Base-by-base conservation (phyloP, 30 jellyfish, hydroid and myxozoan genomes). In the Nemopilema nomurai region DNA sequence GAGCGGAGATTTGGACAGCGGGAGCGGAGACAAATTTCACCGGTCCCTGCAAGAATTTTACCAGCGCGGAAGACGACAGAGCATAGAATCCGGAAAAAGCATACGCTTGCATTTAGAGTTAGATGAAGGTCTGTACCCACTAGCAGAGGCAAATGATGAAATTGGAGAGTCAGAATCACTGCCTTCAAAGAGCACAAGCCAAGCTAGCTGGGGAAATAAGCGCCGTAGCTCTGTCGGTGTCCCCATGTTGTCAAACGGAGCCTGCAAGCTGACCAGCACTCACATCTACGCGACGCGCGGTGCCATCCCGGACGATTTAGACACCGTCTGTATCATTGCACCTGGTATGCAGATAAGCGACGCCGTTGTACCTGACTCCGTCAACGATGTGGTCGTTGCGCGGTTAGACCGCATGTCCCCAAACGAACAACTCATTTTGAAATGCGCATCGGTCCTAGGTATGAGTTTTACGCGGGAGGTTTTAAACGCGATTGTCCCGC, bases 391-490 rank as follows among this genome's bases (percentile, higher is more conserved):
- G 72, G 95, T 93, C 53, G 85, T 93, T 27, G 98, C 98, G 9
- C 89, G 94, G 71, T 71, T 93, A 16, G 98, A 93, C 53, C 90
- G 97, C 21, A 93, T 93, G 98, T 62, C 98, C 26, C 96, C 90
- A 30, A 88, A 89, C 57, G 97, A 93, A 67, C 98, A 93, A 87
- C 93, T 86, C 20, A 77, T 93, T 64, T 67, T 93, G 83, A 93
- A 93, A 50, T 93, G 97, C 57, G 98, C 98, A 20, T 86, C 98
- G 16, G 91, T 93, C 28, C 87, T 93, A 29, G 98, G 97, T 19
- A 85, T 77, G 88, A 72, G 64, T 51, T 93, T 93, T 86, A 88
- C 97, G 23, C 83, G 97, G 7, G 96, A 84, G 28, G 73, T 93
- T 3, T 62, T 93, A 63, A 83, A 80, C 25, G 98, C 98, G 23